Base-by-base conservation (phyloP, 2,888 invertebrate species). In the Chironomus tentans region DNA sequence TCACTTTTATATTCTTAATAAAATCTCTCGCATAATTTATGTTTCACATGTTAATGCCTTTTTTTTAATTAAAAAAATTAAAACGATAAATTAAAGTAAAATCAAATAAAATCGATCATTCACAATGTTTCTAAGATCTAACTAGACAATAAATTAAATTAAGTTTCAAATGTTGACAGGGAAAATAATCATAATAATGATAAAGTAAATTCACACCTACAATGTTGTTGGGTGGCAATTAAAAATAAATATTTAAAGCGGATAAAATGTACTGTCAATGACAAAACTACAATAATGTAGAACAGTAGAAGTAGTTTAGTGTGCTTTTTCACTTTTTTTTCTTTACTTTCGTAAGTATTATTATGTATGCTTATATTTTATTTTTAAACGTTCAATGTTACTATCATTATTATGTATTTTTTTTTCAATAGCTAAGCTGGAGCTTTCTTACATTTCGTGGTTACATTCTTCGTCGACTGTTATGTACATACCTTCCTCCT, bases 401-500 rank as follows among this genome's bases (percentile, higher is more conserved):
- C 13, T 50, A 15, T 50, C 50, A 7, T 56, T 18, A 56, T 56
- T 56, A 18, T 56, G 18, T 56, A 7, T 15, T 56, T 56, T 18
- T 56, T 56, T 56, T 56, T 56, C 18, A 56, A 56, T 15, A 56
- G 56, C 56, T 56, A 56, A 56, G 56, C 56, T 18, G 15, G 7
- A 56, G n/a, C 18, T 18, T 56, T 56, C 56, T 65, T 65, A 65
- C 21, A 65, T 10, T 13, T 65, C 65, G 24, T 65, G 65, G n/a
- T 86, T 85, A 78, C 87, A 87, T 82, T 88, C 89, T 80, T 92
- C 92, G 83, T 92, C 92, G 2, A 91, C 88, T 0, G 91, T 91
- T 86, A 92, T 90, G 82, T 91, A 92, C 85, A 92, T 89, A 82
- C 94, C 94, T 84, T 95, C 95, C 81, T 95, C 95, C 83, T 94